Percentiles rank a stretch among this genome's conserved stretches.
These are phyloP conservation scores for Rostratula benghalensis DNA, from an alignment of 2,113 vertebrate species.

Conservation along the genomic window DNA sequence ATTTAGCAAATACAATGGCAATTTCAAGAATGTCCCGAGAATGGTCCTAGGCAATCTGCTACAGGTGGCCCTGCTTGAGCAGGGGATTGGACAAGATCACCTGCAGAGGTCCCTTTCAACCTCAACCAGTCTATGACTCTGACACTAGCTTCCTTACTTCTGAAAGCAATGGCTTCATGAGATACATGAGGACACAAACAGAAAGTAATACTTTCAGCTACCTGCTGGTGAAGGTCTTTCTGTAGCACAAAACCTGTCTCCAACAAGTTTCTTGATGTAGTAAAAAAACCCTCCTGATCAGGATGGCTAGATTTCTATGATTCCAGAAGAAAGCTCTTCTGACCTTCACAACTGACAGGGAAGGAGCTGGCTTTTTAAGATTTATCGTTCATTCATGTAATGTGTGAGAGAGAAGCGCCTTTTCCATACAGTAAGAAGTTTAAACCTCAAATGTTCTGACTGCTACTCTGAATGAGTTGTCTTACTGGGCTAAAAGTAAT, in stretches of 20 bases:
- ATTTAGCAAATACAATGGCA: not conserved
- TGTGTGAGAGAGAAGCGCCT: not conserved
- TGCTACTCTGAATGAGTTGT: not conserved
- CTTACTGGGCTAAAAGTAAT: not conserved
- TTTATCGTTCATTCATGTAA: not conserved
- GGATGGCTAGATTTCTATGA: not conserved
- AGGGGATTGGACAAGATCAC: not conserved
- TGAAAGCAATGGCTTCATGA: not conserved
- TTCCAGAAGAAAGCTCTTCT: not conserved
- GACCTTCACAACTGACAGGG: not conserved
- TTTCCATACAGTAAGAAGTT: not conserved
- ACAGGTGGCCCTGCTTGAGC: not conserved
- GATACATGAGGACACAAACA: not conserved
- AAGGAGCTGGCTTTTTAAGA: not conserved
- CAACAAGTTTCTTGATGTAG: not conserved
- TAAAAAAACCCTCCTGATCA: not conserved
- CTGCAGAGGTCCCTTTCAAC: not conserved
- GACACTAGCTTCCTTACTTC: not conserved
- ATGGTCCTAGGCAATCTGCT: not conserved
- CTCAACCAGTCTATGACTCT: not conserved
- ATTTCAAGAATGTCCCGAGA: not conserved
- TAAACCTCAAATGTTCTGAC: not conserved
- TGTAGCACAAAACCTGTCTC: not conserved
- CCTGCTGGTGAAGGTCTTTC: not conserved
- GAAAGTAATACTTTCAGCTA: not conserved